Conservation (phyloP, 2,113 vertebrate genomes). For the Ceyx melanurus region DNA sequence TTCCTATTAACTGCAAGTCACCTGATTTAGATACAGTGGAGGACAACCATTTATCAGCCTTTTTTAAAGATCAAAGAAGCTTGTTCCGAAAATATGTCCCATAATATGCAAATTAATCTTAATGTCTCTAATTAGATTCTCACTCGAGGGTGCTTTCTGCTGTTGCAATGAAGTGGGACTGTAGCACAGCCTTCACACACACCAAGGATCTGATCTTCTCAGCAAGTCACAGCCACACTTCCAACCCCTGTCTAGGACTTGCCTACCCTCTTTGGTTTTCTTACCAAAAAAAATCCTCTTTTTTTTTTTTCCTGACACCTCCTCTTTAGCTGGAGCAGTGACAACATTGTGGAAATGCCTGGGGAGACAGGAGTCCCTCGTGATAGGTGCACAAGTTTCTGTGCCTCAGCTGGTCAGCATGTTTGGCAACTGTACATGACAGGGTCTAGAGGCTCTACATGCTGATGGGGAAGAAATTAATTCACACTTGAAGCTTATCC, state of each 20-base stretch:
- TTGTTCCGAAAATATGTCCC: constrained; percentile 39
- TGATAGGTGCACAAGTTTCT: not conserved
- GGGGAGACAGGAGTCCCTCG: not conserved
- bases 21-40: constrained; percentile 44
- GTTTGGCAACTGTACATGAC: not conserved
- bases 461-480: constrained; percentile 18
- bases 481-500: not conserved
- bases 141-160: constrained; percentile 40
- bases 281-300: not conserved
- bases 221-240: not conserved
- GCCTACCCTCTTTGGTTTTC: not conserved
- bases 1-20: constrained; percentile 38
- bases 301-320: not conserved
- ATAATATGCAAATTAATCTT: constrained; percentile 37
- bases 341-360: accelerated
- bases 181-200: not conserved
- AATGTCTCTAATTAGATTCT: constrained; percentile 49
- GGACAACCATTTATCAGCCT: not conserved
- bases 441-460: not conserved
- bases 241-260: not conserved
- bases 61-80: constrained; percentile 60
- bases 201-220: not conserved
- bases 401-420: not conserved
- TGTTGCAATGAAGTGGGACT: not conserved
- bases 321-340: not conserved